phyloP scores from a whole-genome alignment of 2,888 invertebrate species.

The Archaeoteleia sp. region DNA sequence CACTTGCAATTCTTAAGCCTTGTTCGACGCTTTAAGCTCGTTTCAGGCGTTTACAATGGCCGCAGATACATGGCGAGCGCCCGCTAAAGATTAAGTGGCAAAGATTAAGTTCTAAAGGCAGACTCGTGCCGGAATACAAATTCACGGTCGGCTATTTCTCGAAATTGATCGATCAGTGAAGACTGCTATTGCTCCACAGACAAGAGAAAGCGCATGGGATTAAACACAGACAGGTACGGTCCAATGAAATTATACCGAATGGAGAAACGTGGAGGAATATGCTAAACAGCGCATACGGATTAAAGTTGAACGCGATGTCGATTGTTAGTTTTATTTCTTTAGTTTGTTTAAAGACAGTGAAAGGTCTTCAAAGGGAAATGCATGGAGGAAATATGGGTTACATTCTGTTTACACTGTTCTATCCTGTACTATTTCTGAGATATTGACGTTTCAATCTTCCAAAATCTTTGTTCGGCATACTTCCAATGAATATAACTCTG shows the following conservation, averaged over 20 bases:
- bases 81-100: constrained; percentile 51
- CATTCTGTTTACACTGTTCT: too few relatives aligned
- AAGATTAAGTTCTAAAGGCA: constrained; percentile 51
- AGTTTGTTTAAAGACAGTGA: too few relatives aligned
- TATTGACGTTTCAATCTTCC: too few relatives aligned
- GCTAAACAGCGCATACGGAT: background rate
- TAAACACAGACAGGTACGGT: background rate
- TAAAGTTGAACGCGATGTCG: too few relatives aligned
- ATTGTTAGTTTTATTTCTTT: too few relatives aligned
- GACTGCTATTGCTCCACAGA: constrained; percentile 16
- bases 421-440: too few relatives aligned
- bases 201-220: constrained; percentile 8
- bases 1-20: constrained; percentile 52
- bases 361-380: too few relatives aligned
- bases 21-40: constrained; percentile 51
- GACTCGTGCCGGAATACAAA: constrained; percentile 51
- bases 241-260: constrained; percentile 2
- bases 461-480: too few relatives aligned
- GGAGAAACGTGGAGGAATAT: too few relatives aligned
- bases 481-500: too few relatives aligned
- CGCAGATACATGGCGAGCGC: constrained; percentile 39
- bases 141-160: constrained; percentile 32
- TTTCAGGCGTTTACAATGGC: constrained; percentile 53
- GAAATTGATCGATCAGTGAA: constrained; percentile 39
- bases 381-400: too few relatives aligned